Base-by-base conservation (phyloP, 2,888 invertebrate species). In the Lithophane socia region DNA sequence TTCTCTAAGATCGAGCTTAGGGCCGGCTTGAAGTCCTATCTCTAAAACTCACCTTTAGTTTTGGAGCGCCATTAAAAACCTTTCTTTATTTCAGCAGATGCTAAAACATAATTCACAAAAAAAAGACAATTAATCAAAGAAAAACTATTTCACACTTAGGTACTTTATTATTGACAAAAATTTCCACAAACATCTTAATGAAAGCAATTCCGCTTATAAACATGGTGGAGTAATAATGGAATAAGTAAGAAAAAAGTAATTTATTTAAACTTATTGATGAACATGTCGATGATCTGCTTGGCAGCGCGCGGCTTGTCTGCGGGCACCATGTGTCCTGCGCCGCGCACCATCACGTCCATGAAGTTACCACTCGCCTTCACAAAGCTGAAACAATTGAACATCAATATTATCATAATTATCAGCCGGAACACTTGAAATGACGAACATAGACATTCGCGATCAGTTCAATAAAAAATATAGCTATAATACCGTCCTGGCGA, bases 301-400 rank as follows among this genome's bases (percentile, higher is more conserved):
- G 95, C 94, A 80, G 94, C 95, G 71, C 92, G 90, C 1, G 97
- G 97, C 83, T 97, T 63, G 52, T 82, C 79, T 1, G 52, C 58
- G 3, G 97, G 97, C 21, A 97, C 96, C 94, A 97, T 95, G 88
- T 97, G 97, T 0, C 97, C 97, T n/a, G 97, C 96, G 83, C 95
- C 93, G 54, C 97, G 89, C 2, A 97, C 94, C 77, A 97, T 86
- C 13, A 96, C 93, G 79, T 97, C 97, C 67, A 92, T 92, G 73
- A 97, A 93, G 73, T 85, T 85, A 18, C 83, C 83, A 29, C 68
- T 71, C n/a, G 60, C 71, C 47, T 77, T 83, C 47, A 83, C 67
- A 29, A 68, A 83, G 44, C 85, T 83, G n/a, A 16, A 76, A 80
- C 29, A 47, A 37, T 42, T 24, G 10, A 21, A 60, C 3, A 8